phyloP scores from a whole-genome alignment of 1,140 invertebrate genomes.

The Phenacoccus solenopsis region DNA sequence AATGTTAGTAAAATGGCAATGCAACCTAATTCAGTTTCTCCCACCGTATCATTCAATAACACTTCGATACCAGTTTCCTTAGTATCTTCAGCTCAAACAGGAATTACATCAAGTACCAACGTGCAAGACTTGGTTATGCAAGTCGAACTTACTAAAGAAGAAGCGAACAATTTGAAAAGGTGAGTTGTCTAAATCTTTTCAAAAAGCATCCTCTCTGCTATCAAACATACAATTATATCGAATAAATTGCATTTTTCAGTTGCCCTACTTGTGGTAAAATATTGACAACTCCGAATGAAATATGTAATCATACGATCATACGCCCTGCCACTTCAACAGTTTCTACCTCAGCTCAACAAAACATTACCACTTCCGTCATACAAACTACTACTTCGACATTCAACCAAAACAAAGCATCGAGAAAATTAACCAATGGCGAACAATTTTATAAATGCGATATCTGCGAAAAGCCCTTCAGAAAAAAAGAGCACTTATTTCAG shows the following conservation, averaged over 20 bases:
- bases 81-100: not conserved
- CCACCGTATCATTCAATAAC: not conserved
- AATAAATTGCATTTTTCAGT: no score
- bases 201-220: no score
- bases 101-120: not conserved
- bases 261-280: slow-evolving; percentile 26
- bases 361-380: not conserved
- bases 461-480: slow-evolving; percentile 44
- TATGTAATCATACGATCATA: slow-evolving; percentile 23
- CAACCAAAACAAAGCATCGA: not conserved
- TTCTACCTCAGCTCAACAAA: not conserved
- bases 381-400: not conserved
- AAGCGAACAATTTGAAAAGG: not conserved
- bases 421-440: slow-evolving; percentile 2
- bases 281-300: slow-evolving; percentile 26
- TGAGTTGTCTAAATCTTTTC: no score
- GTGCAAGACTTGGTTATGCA: not conserved
- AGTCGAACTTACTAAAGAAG: not conserved
- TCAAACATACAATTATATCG: no score
- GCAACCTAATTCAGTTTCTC: not conserved
- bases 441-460: slow-evolving; percentile 37
- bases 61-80: not conserved
- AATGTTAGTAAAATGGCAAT: not conserved
- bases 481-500: slow-evolving; percentile 47
- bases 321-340: slow-evolving; percentile 6